phyloP scores from a whole-genome alignment of 1,140 invertebrate species.

The Littorina saxatilis region DNA sequence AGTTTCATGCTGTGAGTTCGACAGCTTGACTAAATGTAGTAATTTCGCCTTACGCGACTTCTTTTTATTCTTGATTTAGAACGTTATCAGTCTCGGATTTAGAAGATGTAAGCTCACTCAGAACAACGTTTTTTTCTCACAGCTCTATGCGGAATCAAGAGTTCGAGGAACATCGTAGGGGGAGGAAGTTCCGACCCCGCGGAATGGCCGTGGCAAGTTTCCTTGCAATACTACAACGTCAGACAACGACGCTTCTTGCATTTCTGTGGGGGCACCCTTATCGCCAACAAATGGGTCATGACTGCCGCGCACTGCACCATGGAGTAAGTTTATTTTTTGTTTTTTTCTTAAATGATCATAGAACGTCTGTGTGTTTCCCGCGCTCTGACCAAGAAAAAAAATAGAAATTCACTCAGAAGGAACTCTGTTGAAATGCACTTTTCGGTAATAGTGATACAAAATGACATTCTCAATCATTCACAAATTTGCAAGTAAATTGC shows the following conservation, averaged over 20 bases:
- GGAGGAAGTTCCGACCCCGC: slow-evolving; percentile 33
- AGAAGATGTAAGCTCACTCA: no score
- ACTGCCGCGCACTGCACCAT: slow-evolving; percentile 53
- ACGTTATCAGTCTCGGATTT: no score
- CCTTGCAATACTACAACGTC: slow-evolving; percentile 34
- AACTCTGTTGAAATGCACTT: background rate
- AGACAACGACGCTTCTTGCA: slow-evolving; percentile 24
- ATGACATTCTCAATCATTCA: background rate
- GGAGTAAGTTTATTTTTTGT: slow-evolving; percentile 26
- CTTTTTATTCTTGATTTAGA: no score
- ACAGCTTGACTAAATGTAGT: no score
- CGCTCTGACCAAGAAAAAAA: no score
- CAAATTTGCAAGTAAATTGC: background rate
- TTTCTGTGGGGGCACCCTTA: slow-evolving; percentile 48
- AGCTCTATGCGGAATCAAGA: slow-evolving; percentile 34
- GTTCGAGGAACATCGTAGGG: slow-evolving; percentile 44
- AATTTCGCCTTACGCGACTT: no score
- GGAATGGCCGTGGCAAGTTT: slow-evolving; percentile 52
- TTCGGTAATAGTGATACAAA: no score
- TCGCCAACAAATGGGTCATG: slow-evolving; percentile 41
- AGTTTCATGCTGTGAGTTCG: no score
- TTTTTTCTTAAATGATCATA: no score
- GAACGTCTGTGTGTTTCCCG: no score
- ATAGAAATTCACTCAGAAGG: no score
- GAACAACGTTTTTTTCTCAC: background rate